A percentile compares a stretch with the other conserved stretches of the same genome.
Evolutionary conservation across 2,888 invertebrate species (phyloP).

Genomic region (Podotricha telesiphe): DNA sequence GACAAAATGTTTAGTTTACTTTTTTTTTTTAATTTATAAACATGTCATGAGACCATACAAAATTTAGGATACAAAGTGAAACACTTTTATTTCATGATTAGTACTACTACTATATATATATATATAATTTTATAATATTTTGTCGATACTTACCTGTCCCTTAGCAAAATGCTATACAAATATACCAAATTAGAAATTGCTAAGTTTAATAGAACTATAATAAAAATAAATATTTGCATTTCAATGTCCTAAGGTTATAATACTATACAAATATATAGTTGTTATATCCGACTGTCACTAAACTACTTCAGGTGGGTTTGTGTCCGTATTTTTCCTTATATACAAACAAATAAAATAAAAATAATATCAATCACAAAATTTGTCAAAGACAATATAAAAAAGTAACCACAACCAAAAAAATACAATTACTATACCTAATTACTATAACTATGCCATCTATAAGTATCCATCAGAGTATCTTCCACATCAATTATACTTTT

Average conservation of each 20-base stretch:
- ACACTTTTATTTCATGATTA: too few relatives aligned
- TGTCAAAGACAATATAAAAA: constrained; percentile 34
- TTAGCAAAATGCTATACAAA: too few relatives aligned
- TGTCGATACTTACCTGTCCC: constrained; percentile 5
- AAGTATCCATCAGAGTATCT: not conserved
- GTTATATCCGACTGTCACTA: constrained; percentile 51
- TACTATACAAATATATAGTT: constrained; percentile 42
- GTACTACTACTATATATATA: too few relatives aligned
- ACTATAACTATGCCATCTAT: not conserved
- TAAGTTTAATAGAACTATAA: constrained; percentile 28
- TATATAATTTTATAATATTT: not conserved
- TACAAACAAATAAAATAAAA: constrained; percentile 54
- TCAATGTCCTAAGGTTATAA: constrained; percentile 22
- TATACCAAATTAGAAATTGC: constrained; percentile 1
- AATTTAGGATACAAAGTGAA: not conserved
- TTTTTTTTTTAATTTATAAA: not conserved
- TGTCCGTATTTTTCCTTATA: constrained; percentile 73
- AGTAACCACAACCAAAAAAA: constrained; percentile 47
- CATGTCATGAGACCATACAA: not conserved
- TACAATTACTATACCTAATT: constrained; percentile 3
- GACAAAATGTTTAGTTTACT: not conserved
- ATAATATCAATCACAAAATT: constrained; percentile 38
- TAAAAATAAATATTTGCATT: constrained; percentile 11
- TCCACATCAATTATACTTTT: constrained; percentile 56
- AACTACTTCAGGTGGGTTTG: constrained; percentile 75